Evolutionary conservation across 2,888 invertebrate genomes (phyloP), one percentile per base, ranked within the genome.

Genomic region (Acanthopleura granulata): DNA sequence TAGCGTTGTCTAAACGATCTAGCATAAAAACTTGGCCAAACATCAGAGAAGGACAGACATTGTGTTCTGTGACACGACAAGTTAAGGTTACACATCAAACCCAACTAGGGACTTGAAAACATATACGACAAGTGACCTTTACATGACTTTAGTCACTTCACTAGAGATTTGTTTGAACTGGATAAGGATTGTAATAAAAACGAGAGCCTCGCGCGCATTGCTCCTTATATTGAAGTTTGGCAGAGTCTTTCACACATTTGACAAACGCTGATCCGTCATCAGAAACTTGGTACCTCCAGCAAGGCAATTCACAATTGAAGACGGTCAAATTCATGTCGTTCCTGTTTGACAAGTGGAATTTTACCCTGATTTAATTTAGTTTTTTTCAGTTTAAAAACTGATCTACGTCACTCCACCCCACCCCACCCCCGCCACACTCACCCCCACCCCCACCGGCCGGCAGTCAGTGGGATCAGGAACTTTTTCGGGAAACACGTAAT

Each of bases 71-170:
- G 66, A 66, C 66, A 66, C 25, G 22, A 27, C 29, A 27, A 27
- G 29, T 16, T 27, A 25, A 27, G 29, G 66, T 27, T 66, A 22
- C 66, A 57, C 57, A 57, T 57, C 57, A 57, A 57, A 57, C 57
- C 57, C 22, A 57, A n/a, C 22, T 27, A 27, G 22, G 29, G 29
- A 22, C 29, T 66, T 27, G 66, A 27, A 27, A 57, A 57, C 57
- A 57, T 66, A 66, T 22, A 22, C 29, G 66, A 1, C 27, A 66
- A 22, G 66, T 27, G 66, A 22, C 29, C 27, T 66, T 27, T 27
- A 66, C 66, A 22, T 66, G 66, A 66, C 66, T 66, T 66, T 66
- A 66, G 27, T 66, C 66, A 66, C 66, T 66, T 27, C 29, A 16
- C 66, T 6, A 25, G 66, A 27, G 66, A 66, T 66, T 66, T 66